Conservation (phyloP, 92 coral and sea anemone genomes). For the Micromussa lordhowensis region DNA sequence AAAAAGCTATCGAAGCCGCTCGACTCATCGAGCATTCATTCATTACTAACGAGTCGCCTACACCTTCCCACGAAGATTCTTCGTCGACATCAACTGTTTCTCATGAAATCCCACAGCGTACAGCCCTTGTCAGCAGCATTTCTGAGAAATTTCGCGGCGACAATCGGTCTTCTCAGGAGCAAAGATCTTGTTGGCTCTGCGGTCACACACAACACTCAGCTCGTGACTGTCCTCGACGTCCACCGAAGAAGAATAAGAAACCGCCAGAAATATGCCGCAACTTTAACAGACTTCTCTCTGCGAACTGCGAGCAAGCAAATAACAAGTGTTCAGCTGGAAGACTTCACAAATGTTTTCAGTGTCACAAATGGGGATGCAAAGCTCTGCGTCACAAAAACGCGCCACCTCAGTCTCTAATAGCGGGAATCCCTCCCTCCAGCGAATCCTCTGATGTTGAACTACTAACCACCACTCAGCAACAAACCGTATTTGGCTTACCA, state of each 20-base stretch:
- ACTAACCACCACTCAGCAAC: background rate
- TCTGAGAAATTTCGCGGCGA: background rate
- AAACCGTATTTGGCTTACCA: slow-evolving; percentile 30
- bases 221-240: slow-evolving; percentile 9
- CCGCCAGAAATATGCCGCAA: slow-evolving; percentile 52
- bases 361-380: slow-evolving; percentile 59
- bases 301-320: slow-evolving; percentile 59
- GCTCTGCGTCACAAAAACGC: slow-evolving; percentile 24
- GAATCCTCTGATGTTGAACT: background rate
- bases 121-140: background rate
- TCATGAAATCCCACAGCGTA: slow-evolving; percentile 3
- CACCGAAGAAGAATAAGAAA: background rate
- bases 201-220: slow-evolving; percentile 12
- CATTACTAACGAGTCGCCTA: background rate
- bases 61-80: background rate
- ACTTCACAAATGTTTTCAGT: slow-evolving; percentile 42
- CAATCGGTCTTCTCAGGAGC: background rate
- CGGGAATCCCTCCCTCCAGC: slow-evolving; percentile 10
- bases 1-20: slow-evolving; percentile 62
- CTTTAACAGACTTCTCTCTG: slow-evolving; percentile 40
- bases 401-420: background rate
- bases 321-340: slow-evolving; percentile 64
- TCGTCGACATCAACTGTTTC: slow-evolving; percentile 9
- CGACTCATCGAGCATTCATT: slow-evolving; percentile 20
- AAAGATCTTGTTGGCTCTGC: slow-evolving; percentile 44